These are phyloP conservation scores for Escarpia spicata DNA, from an alignment of 2,888 invertebrate genomes.

Conservation along the genomic window DNA sequence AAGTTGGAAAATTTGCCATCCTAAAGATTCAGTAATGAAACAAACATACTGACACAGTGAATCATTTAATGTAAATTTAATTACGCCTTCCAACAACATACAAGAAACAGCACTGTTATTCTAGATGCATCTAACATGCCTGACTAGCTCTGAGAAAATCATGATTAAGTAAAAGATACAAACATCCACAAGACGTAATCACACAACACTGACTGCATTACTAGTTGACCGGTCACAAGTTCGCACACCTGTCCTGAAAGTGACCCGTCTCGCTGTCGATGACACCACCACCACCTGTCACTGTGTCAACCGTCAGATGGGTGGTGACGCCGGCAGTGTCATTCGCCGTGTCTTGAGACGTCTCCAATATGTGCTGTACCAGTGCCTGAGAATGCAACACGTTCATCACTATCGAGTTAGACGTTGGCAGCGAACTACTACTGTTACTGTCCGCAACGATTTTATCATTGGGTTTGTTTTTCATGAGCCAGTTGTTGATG, in stretches of 20 bases:
- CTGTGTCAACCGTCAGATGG: background rate
- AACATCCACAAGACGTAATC: background rate
- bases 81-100: background rate
- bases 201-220: background rate
- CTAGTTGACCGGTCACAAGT: background rate
- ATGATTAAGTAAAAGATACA: background rate
- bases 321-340: background rate
- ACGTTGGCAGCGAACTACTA: background rate
- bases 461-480: background rate
- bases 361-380: background rate
- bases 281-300: background rate
- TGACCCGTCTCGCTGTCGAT: background rate
- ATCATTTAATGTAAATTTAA: background rate
- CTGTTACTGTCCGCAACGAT: background rate
- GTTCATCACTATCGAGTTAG: background rate
- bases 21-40: background rate
- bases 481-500: background rate
- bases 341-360: background rate
- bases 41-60: background rate
- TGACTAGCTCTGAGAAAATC: background rate
- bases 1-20: background rate
- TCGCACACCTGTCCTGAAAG: background rate
- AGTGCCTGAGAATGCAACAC: background rate
- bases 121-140: background rate
- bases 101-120: background rate